A percentile compares a stretch with the other conserved stretches of the same genome.
These are phyloP conservation scores for Chelidonichthys spinosus DNA, from an alignment of 2,797 vertebrate genomes.

Conservation along the genomic window DNA sequence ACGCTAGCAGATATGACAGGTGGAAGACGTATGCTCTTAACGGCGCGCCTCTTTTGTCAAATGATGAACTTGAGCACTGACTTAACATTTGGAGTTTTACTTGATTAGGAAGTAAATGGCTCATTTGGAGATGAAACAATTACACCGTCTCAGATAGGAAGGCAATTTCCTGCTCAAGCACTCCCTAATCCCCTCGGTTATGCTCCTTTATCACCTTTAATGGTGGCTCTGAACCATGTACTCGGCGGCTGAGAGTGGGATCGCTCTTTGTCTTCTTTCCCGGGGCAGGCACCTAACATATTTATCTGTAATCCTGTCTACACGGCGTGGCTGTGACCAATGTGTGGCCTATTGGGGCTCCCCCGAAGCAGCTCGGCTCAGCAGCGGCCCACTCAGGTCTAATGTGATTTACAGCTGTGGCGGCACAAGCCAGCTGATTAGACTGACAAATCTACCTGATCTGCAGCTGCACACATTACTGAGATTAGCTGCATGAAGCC, in stretches of 20 bases:
- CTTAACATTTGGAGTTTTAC: slow-evolving; percentile 47
- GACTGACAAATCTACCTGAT: slow-evolving; percentile 78
- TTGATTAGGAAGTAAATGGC: slow-evolving; percentile 69
- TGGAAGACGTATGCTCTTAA: slow-evolving; percentile 18
- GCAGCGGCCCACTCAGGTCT: slow-evolving; percentile 71
- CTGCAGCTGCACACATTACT: slow-evolving; percentile 74
- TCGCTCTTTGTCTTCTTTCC: slow-evolving; percentile 74
- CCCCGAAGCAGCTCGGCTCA: slow-evolving; percentile 66
- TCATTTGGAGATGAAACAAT: slow-evolving; percentile 73
- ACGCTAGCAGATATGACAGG: slow-evolving; percentile 7
- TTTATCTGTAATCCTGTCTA: slow-evolving; percentile 82
- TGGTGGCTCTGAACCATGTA: slow-evolving; percentile 68
- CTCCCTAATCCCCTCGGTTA: slow-evolving; percentile 75
- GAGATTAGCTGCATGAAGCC: slow-evolving; percentile 65
- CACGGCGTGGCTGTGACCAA: slow-evolving; percentile 77
- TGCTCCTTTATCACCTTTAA: slow-evolving; percentile 76
- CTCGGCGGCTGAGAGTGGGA: slow-evolving; percentile 58
- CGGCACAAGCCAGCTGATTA: slow-evolving; percentile 73
- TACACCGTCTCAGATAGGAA: slow-evolving; percentile 58
- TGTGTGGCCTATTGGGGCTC: slow-evolving; percentile 72
- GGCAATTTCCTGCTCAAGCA: slow-evolving; percentile 74
- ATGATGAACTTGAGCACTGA: slow-evolving; percentile 26
- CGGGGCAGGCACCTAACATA: slow-evolving; percentile 78
- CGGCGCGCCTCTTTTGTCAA: slow-evolving; percentile 13
- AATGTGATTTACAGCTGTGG: slow-evolving; percentile 79